Evolutionary conservation across 1,140 invertebrate species (phyloP).

Genomic region (Grapholita molesta): DNA sequence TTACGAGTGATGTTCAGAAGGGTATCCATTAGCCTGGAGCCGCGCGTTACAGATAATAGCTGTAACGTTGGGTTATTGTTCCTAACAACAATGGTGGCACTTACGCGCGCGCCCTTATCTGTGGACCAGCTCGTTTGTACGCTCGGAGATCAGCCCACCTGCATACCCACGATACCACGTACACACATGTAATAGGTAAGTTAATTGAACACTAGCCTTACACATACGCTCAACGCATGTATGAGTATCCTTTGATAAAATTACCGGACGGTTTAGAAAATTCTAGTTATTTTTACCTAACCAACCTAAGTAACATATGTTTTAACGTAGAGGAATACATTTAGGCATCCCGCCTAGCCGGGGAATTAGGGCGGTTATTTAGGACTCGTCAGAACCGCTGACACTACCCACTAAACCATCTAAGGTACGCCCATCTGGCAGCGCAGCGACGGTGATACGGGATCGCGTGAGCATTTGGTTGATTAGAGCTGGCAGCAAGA

Average conservation of each 20-base stretch:
- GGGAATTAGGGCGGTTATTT: too few relatives aligned
- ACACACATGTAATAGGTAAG: slow-evolving; percentile 24
- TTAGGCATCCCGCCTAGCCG: too few relatives aligned
- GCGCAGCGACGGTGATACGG: too few relatives aligned
- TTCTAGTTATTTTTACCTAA: too few relatives aligned
- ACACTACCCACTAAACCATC: too few relatives aligned
- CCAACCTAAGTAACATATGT: too few relatives aligned
- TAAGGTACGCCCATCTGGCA: too few relatives aligned
- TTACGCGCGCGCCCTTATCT: slow-evolving; percentile 59
- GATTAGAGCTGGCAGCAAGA: too few relatives aligned
- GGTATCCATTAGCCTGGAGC: slow-evolving; percentile 50
- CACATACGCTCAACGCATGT: slow-evolving; percentile 22
- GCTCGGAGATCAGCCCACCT: slow-evolving; percentile 40
- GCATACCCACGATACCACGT: slow-evolving; percentile 32
- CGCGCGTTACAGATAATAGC: slow-evolving; percentile 53
- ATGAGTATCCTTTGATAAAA: too few relatives aligned
- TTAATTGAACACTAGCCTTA: slow-evolving; percentile 27
- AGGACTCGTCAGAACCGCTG: too few relatives aligned
- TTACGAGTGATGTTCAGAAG: slow-evolving; percentile 46
- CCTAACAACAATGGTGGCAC: slow-evolving; percentile 52
- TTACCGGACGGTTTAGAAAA: neutral
- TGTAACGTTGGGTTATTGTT: slow-evolving; percentile 56
- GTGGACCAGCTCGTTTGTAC: slow-evolving; percentile 59
- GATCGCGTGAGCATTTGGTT: too few relatives aligned
- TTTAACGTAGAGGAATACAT: too few relatives aligned